Conservation (phyloP, 2,797 vertebrate genomes). For the Dallia pectoralis region DNA sequence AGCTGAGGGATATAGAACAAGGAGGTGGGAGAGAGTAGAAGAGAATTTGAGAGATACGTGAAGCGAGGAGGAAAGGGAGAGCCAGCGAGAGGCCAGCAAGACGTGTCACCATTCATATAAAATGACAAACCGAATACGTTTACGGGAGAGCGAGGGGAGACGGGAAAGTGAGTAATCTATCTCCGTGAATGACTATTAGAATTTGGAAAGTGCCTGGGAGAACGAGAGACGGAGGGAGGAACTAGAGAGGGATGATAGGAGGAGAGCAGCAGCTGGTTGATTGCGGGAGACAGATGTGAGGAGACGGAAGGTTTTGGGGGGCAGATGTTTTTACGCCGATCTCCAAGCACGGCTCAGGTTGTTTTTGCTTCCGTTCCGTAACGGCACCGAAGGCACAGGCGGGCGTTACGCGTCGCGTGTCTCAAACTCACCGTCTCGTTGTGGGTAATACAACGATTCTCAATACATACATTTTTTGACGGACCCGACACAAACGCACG, state of each 20-base stretch:
- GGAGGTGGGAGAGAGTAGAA: neutral
- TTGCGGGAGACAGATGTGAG: conserved; percentile 23
- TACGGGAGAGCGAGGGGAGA: neutral
- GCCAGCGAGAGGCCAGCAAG: neutral
- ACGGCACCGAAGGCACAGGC: too few relatives aligned
- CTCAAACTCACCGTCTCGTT: too few relatives aligned
- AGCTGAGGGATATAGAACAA: neutral
- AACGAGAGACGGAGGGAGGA: neutral
- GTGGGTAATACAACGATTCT: too few relatives aligned
- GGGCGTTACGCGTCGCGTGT: too few relatives aligned
- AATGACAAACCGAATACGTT: neutral
- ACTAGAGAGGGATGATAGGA: neutral
- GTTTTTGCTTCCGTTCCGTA: too few relatives aligned
- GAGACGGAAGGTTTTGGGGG: conserved; percentile 11
- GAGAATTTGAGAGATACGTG: neutral
- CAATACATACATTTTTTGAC: too few relatives aligned
- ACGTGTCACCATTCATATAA: neutral
- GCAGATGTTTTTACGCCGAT: too few relatives aligned
- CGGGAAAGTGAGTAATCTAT: neutral
- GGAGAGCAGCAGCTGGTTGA: conserved; percentile 24
- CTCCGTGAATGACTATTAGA: neutral
- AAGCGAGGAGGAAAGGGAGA: neutral
- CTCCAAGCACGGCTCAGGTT: too few relatives aligned
- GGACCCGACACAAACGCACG: too few relatives aligned
- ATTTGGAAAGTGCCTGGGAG: neutral